A percentile compares a stretch with the other conserved stretches of the same genome.
phyloP scores from a whole-genome alignment of 2,797 vertebrate genomes.

The Eutrigla gurnardus region DNA sequence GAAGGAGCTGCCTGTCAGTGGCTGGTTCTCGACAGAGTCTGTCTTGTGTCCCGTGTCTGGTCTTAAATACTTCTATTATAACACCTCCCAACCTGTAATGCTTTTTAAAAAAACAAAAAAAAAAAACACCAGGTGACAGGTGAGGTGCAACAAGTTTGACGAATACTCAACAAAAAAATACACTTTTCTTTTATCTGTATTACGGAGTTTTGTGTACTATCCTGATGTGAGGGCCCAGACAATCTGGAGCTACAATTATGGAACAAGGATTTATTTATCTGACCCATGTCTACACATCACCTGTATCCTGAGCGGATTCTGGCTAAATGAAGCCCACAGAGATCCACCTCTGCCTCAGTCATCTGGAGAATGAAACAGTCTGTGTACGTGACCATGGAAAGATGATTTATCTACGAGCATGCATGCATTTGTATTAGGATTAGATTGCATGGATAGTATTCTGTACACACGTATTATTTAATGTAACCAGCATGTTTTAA shows the following conservation, averaged over 20 bases:
- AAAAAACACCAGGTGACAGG: not conserved
- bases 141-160: not conserved
- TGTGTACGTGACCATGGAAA: not conserved
- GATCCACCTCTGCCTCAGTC: not conserved
- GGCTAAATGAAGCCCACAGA: not conserved
- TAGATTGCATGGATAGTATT: not conserved
- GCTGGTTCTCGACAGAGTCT: conserved; percentile 53
- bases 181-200: not conserved
- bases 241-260: not conserved
- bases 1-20: conserved; percentile 69
- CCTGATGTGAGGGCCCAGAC: not conserved
- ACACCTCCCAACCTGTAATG: not conserved
- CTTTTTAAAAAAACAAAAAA: too few species aligned
- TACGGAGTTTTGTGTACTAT: not conserved
- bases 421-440: not conserved
- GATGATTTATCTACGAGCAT: not conserved
- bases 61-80: not conserved
- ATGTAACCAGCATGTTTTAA: too few species aligned
- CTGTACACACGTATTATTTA: not conserved
- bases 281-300: not conserved
- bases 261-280: not conserved
- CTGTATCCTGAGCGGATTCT: not conserved
- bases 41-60: conserved; percentile 53
- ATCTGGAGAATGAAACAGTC: not conserved
- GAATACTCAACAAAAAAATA: not conserved